phyloP scores from a whole-genome alignment of 2,888 invertebrate genomes.

The Caradrina kadenii region DNA sequence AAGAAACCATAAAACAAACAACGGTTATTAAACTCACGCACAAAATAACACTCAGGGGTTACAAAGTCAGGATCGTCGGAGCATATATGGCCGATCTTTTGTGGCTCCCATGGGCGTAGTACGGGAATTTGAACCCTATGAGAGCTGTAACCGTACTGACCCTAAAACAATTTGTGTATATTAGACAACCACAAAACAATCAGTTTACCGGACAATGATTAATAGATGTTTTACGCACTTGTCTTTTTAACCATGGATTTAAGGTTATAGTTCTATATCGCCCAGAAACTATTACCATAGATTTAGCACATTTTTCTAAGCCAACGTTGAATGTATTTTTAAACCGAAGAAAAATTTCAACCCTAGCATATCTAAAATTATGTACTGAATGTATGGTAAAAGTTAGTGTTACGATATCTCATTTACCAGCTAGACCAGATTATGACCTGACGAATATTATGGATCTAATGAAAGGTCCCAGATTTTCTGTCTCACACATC shows the following conservation, averaged over 20 bases:
- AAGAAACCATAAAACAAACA: slow-evolving; percentile 46
- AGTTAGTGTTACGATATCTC: not conserved
- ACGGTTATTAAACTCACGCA: slow-evolving; percentile 50
- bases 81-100: slow-evolving; percentile 52
- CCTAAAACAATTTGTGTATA: slow-evolving; percentile 64
- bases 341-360: not conserved
- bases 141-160: slow-evolving; percentile 52
- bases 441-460: not conserved
- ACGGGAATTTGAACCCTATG: slow-evolving; percentile 38
- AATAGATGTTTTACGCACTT: slow-evolving; percentile 42
- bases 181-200: slow-evolving; percentile 56
- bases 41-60: slow-evolving; percentile 42
- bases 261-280: too few species aligned
- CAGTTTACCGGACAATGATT: slow-evolving; percentile 44
- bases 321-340: too few species aligned
- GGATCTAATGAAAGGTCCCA: not conserved
- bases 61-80: slow-evolving; percentile 41
- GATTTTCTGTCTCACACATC: slow-evolving; percentile 5
- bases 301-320: too few species aligned
- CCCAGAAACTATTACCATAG: too few species aligned
- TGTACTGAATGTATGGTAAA: not conserved
- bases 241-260: slow-evolving; percentile 5
- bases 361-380: not conserved
- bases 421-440: not conserved
- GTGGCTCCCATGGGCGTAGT: slow-evolving; percentile 53